Percentiles rank a stretch among this genome's conserved stretches.
These are phyloP conservation scores for Zelostemma sp. DNA, from an alignment of 1,140 invertebrate genomes.

Conservation along the genomic window DNA sequence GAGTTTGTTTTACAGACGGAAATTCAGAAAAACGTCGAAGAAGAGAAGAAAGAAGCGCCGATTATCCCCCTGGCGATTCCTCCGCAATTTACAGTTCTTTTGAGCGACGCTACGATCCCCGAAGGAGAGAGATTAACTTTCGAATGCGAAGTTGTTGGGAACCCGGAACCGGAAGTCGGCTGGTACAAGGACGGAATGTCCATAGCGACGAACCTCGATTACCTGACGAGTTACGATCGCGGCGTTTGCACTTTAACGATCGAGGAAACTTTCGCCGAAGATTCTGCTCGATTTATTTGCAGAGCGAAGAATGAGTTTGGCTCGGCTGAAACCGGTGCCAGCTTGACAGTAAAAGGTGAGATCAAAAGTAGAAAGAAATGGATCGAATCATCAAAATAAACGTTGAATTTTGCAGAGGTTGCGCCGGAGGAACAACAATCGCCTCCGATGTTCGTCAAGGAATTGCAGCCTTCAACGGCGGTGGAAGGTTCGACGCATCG, in stretches of 20 bases:
- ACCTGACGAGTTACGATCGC: slow-evolving; percentile 72
- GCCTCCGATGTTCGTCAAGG: slow-evolving; percentile 76
- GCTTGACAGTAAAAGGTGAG: slow-evolving; percentile 81
- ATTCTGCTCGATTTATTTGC: slow-evolving; percentile 84
- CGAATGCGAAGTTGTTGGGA: slow-evolving; percentile 69
- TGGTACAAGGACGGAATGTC: slow-evolving; percentile 83
- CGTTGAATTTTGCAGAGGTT: slow-evolving; percentile 71
- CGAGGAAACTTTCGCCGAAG: slow-evolving; percentile 86
- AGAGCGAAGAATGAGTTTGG: slow-evolving; percentile 79
- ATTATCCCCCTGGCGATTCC: slow-evolving; percentile 46
- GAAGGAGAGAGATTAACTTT: slow-evolving; percentile 81
- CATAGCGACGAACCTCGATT: slow-evolving; percentile 78
- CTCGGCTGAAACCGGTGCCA: slow-evolving; percentile 79
- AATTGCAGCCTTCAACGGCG: slow-evolving; percentile 74
- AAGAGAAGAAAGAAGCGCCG: slow-evolving; percentile 12
- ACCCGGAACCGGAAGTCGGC: slow-evolving; percentile 73
- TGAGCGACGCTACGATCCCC: slow-evolving; percentile 79
- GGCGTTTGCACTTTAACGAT: slow-evolving; percentile 78
- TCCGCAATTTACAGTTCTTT: slow-evolving; percentile 74
- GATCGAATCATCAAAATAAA: no score
- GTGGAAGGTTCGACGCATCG: slow-evolving; percentile 77
- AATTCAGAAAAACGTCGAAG: slow-evolving; percentile 21
- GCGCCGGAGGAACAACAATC: slow-evolving; percentile 76
- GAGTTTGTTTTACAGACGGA: no score
- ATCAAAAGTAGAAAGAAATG: no score